A percentile compares a stretch with the other conserved stretches of the same genome.
Conservation (phyloP, 2,113 vertebrate species). For the Pimephales promelas region DNA sequence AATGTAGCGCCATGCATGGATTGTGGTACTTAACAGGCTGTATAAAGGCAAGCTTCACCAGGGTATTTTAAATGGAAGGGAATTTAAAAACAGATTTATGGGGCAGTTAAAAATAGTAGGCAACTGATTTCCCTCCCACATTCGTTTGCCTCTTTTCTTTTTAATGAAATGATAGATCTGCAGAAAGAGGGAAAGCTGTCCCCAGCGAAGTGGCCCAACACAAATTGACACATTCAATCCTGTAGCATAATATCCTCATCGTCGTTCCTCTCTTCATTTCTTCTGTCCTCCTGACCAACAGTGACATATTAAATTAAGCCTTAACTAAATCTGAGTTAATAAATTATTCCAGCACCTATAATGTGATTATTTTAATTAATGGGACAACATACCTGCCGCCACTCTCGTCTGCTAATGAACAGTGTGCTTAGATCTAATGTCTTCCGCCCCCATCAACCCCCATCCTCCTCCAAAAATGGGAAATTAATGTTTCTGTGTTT, state of each 20-base stretch:
- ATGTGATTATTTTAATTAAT: conserved; percentile 83
- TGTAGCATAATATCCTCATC: conserved; percentile 73
- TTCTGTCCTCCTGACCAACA: conserved; percentile 73
- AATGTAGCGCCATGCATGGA: conserved; percentile 80
- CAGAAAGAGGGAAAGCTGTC: conserved; percentile 75
- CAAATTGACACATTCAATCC: conserved; percentile 80
- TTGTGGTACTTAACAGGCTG: conserved; percentile 82
- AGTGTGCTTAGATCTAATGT: conserved; percentile 67
- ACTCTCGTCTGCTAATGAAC: conserved; percentile 75
- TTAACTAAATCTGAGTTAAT: conserved; percentile 82
- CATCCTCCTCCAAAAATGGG: conserved; percentile 60
- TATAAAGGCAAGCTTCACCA: conserved; percentile 75
- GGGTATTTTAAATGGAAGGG: conserved; percentile 79
- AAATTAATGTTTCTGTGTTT: conserved; percentile 68
- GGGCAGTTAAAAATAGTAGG: conserved; percentile 87
- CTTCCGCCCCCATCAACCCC: conserved; percentile 42
- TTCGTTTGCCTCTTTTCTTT: conserved; percentile 71
- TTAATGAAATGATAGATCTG: conserved; percentile 82
- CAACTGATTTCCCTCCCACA: conserved; percentile 75
- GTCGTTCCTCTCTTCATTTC: conserved; percentile 57
- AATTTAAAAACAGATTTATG: conserved; percentile 88
- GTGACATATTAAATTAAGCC: conserved; percentile 77
- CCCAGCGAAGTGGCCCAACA: conserved; percentile 77
- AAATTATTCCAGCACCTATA: conserved; percentile 80
- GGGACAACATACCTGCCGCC: conserved; percentile 71